Base-by-base conservation (phyloP, 2,888 invertebrate genomes). In the Plagiodera versicolora region DNA sequence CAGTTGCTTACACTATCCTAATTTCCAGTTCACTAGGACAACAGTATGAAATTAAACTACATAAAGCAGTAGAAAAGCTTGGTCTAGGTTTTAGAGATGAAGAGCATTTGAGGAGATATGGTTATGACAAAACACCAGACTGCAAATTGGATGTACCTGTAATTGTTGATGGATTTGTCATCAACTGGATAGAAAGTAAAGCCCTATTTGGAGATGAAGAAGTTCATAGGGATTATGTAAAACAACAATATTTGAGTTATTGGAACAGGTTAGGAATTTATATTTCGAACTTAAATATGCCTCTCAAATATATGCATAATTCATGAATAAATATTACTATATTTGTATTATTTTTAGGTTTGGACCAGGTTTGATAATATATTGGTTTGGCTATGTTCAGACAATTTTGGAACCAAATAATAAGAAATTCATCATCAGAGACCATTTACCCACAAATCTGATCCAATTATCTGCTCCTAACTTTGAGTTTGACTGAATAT, bases 111-210 rank as follows among this genome's bases (percentile, higher is more conserved):
- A 81, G 95, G 68, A 84, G 85, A 47, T 84, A 88, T 74, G 96
- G 96, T 0, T 97, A 92, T 79, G 96, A 97, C 78, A 97, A 96
- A 81, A 97, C 97, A 1, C 97, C 97, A 0, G 97, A 97, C 79
- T 87, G 95, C 48, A 95, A 94, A 80, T 82, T 97, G 54, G 92
- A 94, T 77, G 85, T 95, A 18, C 96, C 96, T 0, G 89, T 95
- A 65, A 90, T 92, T 28, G 86, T 94, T 19, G 89, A 93, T 78
- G 93, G 92, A 1, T 87, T 88, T 72, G 87, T 96, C 20, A 86
- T 97, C 0, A 93, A 95, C 78, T 97, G 97, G 97, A 93, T 97
- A 62, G 97, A 97, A 80, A 95, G 96, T 72, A 97, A 97, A 82
- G 97, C 96, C 0, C 85, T 92, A n/a, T 97, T 97, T 83, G 96